Evolutionary conservation across 2,797 vertebrate genomes (phyloP).

Genomic region (Bryconaethiops microstoma): DNA sequence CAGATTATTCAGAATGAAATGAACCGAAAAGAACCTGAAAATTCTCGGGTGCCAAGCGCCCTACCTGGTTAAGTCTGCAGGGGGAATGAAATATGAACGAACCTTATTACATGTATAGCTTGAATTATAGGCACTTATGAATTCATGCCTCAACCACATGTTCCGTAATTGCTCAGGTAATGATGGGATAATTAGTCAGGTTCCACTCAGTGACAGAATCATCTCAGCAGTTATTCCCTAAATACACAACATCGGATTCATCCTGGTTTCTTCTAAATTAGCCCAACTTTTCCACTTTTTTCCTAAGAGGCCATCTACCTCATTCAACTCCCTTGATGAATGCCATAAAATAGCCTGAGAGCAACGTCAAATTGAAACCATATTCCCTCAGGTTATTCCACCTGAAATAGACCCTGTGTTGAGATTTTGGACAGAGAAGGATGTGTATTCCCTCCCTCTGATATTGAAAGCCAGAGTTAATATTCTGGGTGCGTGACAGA

Average conservation of each 20-base stretch:
- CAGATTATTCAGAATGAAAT: constrained; percentile 42
- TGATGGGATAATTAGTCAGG: constrained; percentile 55
- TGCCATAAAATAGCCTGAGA: constrained; percentile 69
- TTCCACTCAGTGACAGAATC: constrained; percentile 48
- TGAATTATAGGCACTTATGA: constrained; percentile 4
- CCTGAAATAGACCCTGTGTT: constrained; percentile 12
- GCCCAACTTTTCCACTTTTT: constrained; percentile 55
- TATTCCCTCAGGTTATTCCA: constrained; percentile 26
- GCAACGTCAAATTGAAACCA: constrained; percentile 61
- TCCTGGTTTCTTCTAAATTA: constrained; percentile 73
- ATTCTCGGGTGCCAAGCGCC: constrained; percentile 32
- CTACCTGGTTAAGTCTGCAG: not conserved
- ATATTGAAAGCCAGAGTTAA: not conserved
- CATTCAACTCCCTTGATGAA: constrained; percentile 66
- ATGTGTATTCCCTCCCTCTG: not conserved
- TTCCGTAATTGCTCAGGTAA: constrained; percentile 46
- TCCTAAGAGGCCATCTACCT: constrained; percentile 71
- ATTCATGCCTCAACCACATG: constrained; percentile 14
- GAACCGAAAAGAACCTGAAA: constrained; percentile 34
- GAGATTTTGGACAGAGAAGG: constrained; percentile 13
- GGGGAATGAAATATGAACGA: constrained; percentile 18
- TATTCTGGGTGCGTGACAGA: constrained; percentile 3
- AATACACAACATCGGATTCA: constrained; percentile 64
- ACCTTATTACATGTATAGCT: constrained; percentile 10
- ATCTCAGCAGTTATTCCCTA: constrained; percentile 49